phyloP scores from a whole-genome alignment of 2,113 vertebrate genomes.

The Atherinomorus stipes region DNA sequence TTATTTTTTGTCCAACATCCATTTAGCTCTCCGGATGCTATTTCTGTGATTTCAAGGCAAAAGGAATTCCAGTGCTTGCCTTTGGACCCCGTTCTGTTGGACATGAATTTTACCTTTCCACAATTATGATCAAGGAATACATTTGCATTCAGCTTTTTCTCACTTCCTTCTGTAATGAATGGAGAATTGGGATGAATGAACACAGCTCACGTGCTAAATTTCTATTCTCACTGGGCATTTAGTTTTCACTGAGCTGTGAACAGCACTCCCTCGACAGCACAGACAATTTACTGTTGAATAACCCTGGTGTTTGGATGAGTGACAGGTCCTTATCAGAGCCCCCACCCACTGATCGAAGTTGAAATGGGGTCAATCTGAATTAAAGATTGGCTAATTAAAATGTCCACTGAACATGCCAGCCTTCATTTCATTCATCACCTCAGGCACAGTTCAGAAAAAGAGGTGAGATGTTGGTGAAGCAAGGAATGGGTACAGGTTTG shows the following conservation, averaged over 20 bases:
- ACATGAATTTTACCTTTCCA: slow-evolving; percentile 26
- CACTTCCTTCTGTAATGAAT: slow-evolving; percentile 23
- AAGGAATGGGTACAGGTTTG: slow-evolving; percentile 28
- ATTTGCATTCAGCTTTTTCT: slow-evolving; percentile 47
- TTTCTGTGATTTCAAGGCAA: slow-evolving; percentile 20
- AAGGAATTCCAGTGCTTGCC: slow-evolving; percentile 19
- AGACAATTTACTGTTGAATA: slow-evolving; percentile 63
- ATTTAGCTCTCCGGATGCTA: neutral
- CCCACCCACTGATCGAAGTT: slow-evolving; percentile 77
- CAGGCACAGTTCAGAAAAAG: slow-evolving; percentile 43
- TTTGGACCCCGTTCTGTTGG: slow-evolving; percentile 9
- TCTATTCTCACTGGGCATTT: slow-evolving; percentile 56
- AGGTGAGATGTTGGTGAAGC: slow-evolving; percentile 40
- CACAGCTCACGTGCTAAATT: slow-evolving; percentile 40
- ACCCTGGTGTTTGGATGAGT: slow-evolving; percentile 63
- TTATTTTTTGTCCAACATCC: slow-evolving; percentile 12
- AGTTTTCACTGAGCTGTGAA: slow-evolving; percentile 63
- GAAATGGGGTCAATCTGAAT: slow-evolving; percentile 82
- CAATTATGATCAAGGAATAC: slow-evolving; percentile 31
- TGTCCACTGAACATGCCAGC: slow-evolving; percentile 74
- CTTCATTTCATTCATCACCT: slow-evolving; percentile 67
- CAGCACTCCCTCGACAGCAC: slow-evolving; percentile 48
- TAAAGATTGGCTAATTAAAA: slow-evolving; percentile 85
- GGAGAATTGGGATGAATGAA: slow-evolving; percentile 45
- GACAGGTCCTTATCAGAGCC: slow-evolving; percentile 80